Evolutionary conservation across 2,113 vertebrate genomes (phyloP).

Genomic region (Nerophis ophidion): DNA sequence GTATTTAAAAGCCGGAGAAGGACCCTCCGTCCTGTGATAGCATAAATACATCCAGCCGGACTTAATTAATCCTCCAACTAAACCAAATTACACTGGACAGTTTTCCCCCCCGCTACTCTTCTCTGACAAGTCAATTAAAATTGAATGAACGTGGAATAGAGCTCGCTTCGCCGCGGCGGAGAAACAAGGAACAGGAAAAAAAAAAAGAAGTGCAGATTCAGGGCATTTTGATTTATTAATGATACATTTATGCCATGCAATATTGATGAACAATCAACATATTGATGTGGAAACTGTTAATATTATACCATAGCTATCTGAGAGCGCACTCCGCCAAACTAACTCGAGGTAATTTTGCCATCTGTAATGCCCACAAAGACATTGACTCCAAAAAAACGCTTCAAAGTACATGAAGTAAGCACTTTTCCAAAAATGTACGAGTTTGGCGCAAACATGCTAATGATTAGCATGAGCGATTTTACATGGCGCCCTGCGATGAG

Average conservation of each 20-base stretch:
- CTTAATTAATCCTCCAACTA: slow-evolving; percentile 36
- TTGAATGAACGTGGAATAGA: slow-evolving; percentile 11
- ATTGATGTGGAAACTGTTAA: slow-evolving; percentile 6
- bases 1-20: slow-evolving; percentile 3
- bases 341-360: too few relatives aligned
- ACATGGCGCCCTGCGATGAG: too few relatives aligned
- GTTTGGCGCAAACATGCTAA: too few relatives aligned
- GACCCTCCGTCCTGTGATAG: slow-evolving; percentile 14
- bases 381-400: neutral
- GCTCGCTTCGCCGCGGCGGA: neutral
- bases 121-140: slow-evolving; percentile 37
- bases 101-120: slow-evolving; percentile 6
- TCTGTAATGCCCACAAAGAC: too few relatives aligned
- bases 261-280: slow-evolving; percentile 1
- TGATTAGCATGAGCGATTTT: too few relatives aligned
- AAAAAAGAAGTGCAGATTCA: neutral
- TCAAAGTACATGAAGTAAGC: too few relatives aligned
- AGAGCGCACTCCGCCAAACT: too few relatives aligned
- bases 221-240: neutral
- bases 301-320: slow-evolving; percentile 6
- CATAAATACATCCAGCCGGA: slow-evolving; percentile 17
- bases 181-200: slow-evolving; percentile 3
- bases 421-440: too few relatives aligned
- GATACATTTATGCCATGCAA: neutral
- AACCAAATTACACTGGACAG: slow-evolving; percentile 8